phyloP scores from a whole-genome alignment of 2,797 vertebrate genomes.

The Mus minutoides region DNA sequence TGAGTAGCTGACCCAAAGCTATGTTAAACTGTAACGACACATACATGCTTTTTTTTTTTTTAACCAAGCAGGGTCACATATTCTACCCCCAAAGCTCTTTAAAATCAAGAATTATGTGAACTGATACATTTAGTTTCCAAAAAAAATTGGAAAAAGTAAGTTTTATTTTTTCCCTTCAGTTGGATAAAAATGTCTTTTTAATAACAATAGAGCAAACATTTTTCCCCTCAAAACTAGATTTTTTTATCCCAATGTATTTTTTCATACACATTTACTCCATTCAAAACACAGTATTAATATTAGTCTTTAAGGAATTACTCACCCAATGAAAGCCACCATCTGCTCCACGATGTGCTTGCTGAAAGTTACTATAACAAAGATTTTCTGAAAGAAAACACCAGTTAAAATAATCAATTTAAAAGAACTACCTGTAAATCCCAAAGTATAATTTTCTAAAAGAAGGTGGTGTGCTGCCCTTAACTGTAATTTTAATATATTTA shows the following conservation, averaged over 20 bases:
- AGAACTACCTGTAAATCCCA: constrained; percentile 7
- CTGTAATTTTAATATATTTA: constrained; percentile 7
- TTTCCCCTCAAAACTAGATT: constrained; percentile 66
- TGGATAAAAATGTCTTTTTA: constrained; percentile 60
- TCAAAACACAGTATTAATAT: constrained; percentile 69
- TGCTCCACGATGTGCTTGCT: constrained; percentile 96
- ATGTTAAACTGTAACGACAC: neutral
- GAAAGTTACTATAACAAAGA: constrained; percentile 96
- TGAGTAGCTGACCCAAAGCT: constrained; percentile 22
- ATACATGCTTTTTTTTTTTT: neutral
- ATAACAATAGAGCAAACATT: constrained; percentile 49
- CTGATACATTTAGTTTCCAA: constrained; percentile 1
- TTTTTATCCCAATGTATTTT: constrained; percentile 7
- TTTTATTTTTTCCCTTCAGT: neutral
- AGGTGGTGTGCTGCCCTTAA: neutral
- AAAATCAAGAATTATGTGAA: constrained; percentile 38
- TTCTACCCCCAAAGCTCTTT: constrained; percentile 52
- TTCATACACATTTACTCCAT: constrained; percentile 65
- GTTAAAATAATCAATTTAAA: constrained; percentile 71
- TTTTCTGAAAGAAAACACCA: constrained; percentile 91
- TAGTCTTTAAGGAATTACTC: constrained; percentile 89
- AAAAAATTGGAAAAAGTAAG: constrained; percentile 58
- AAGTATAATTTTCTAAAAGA: constrained; percentile 46
- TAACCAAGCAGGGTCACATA: neutral
- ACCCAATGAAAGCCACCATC: constrained; percentile 96